Conservation (phyloP, 2,888 invertebrate species). For the Heliconius aoede region DNA sequence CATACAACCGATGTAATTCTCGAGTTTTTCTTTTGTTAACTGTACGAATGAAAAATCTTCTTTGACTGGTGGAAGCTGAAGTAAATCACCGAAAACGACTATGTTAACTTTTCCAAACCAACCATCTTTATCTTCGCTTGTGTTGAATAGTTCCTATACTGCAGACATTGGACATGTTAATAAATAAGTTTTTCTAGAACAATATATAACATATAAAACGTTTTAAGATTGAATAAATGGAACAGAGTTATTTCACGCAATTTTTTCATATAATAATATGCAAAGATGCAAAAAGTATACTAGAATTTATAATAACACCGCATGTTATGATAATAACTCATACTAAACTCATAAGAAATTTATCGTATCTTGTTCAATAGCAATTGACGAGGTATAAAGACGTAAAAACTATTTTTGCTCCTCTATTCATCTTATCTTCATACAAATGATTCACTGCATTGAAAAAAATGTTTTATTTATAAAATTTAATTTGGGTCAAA, state of each 20-base stretch:
- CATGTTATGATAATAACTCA: constrained; percentile 24
- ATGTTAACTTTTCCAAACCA: too few relatives aligned
- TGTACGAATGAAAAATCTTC: too few relatives aligned
- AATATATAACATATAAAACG: not conserved
- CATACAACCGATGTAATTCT: too few relatives aligned
- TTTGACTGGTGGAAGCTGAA: too few relatives aligned
- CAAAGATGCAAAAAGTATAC: too few relatives aligned
- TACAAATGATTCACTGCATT: not conserved
- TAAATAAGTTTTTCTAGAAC: not conserved
- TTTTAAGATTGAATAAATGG: not conserved
- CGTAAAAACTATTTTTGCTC: constrained; percentile 10
- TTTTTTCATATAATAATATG: too few relatives aligned
- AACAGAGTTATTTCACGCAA: not conserved
- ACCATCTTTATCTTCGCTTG: too few relatives aligned
- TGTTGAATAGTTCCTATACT: too few relatives aligned
- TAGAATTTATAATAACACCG: not conserved
- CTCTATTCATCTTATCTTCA: not conserved
- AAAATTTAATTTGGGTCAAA: constrained; percentile 7
- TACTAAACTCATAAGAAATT: constrained; percentile 1
- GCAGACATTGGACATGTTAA: not conserved
- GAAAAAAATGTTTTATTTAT: constrained; percentile 4
- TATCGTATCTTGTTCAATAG: not conserved
- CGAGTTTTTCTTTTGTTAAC: too few relatives aligned
- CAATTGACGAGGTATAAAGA: constrained; percentile 17
- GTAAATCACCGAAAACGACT: too few relatives aligned